These are phyloP conservation scores for Pyrgus malvae DNA, from an alignment of 2,888 invertebrate species.

Conservation along the genomic window DNA sequence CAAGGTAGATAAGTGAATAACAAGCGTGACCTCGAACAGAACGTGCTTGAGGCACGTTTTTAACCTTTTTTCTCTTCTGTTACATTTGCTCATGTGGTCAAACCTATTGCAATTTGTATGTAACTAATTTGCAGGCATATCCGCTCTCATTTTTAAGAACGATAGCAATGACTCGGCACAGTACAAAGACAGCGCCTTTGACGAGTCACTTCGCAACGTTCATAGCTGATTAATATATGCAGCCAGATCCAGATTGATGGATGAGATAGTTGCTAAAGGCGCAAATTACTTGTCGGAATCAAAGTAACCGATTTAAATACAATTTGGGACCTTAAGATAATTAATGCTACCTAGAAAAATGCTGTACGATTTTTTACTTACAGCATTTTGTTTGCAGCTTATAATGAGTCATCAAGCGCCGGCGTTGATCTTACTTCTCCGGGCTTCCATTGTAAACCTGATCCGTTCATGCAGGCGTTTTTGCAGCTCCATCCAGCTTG, in stretches of 20 bases:
- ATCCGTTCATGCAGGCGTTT: slow-evolving; percentile 10
- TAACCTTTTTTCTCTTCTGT: slow-evolving; percentile 39
- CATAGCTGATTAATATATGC: no score
- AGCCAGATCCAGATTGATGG: no score
- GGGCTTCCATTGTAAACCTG: neutral
- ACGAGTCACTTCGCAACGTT: neutral
- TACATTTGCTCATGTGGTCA: slow-evolving; percentile 34
- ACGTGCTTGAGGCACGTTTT: slow-evolving; percentile 36
- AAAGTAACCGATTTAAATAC: no score
- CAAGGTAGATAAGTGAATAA: slow-evolving; percentile 49
- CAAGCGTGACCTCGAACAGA: slow-evolving; percentile 47
- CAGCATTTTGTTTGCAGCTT: neutral
- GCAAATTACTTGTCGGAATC: no score
- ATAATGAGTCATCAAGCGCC: slow-evolving; percentile 16
- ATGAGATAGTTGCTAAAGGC: no score
- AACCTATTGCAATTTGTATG: slow-evolving; percentile 15
- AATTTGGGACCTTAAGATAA: no score
- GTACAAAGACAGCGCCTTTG: neutral
- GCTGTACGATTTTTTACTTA: neutral
- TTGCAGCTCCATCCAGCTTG: slow-evolving; percentile 13
- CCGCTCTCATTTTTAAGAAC: neutral
- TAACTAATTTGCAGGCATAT: slow-evolving; percentile 10
- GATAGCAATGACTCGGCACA: slow-evolving; percentile 1
- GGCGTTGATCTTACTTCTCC: neutral
- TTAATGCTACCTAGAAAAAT: no score